phyloP scores from a whole-genome alignment of 2,888 invertebrate species.

The Tenthredo distinguenda region DNA sequence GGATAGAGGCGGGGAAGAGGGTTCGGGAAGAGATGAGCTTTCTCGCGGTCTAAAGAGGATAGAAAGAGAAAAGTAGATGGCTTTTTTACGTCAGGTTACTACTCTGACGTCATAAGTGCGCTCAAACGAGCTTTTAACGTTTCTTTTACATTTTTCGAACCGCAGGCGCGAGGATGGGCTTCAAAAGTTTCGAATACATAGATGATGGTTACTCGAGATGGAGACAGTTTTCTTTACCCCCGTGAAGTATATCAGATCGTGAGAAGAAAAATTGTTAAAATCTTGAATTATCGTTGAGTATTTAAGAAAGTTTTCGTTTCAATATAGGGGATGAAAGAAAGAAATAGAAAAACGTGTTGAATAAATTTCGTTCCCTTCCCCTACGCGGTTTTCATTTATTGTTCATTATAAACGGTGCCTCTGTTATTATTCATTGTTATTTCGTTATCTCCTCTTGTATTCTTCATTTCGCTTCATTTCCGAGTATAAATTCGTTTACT shows the following conservation, averaged over 20 bases:
- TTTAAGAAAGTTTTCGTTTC: background rate
- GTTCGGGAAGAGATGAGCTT: conserved; percentile 28
- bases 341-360: background rate
- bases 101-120: conserved; percentile 38
- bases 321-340: background rate
- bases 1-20: background rate
- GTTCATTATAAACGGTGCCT: background rate
- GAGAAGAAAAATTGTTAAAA: background rate
- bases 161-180: background rate
- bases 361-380: background rate
- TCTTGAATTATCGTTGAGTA: background rate
- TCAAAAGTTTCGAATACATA: background rate
- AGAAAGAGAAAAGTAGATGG: conserved; percentile 23
- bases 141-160: conserved; percentile 27
- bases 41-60: conserved; percentile 7
- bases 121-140: conserved; percentile 39
- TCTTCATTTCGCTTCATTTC: conserved; percentile 8
- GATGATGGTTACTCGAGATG: conserved; percentile 11
- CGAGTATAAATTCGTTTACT: background rate
- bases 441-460: background rate
- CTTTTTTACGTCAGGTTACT: conserved; percentile 32
- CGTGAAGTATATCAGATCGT: background rate
- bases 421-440: conserved; percentile 8
- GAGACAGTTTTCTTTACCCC: background rate
- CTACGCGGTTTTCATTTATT: background rate